These are phyloP conservation scores for Papilio xuthus DNA, from an alignment of 1,140 invertebrate genomes.

Conservation along the genomic window DNA sequence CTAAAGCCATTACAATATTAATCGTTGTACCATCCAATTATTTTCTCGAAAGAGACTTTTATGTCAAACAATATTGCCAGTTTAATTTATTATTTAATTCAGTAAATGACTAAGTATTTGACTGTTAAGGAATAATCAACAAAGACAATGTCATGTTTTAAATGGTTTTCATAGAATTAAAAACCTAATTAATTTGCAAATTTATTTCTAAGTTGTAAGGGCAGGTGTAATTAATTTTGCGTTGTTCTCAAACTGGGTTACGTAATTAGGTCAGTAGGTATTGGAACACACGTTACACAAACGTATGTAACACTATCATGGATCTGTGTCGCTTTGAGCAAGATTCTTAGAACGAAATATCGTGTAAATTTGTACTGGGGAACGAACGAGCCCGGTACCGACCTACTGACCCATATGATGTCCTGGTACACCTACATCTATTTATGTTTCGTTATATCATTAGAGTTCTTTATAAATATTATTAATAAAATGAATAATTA, in stretches of 20 bases:
- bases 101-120: neutral
- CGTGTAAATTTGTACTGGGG: conserved; percentile 23
- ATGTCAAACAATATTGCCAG: too few species aligned
- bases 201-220: neutral
- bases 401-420: conserved; percentile 30
- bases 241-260: neutral
- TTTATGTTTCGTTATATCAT: neutral
- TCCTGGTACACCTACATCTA: neutral
- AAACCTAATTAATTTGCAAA: conserved; percentile 2
- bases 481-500: neutral
- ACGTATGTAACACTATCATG: conserved; percentile 1
- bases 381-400: conserved; percentile 2
- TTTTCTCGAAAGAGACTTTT: too few species aligned
- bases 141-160: neutral
- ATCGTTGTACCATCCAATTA: too few species aligned
- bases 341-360: conserved; percentile 8
- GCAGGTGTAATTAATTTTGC: neutral
- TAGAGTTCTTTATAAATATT: neutral
- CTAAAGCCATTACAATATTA: too few species aligned
- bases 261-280: conserved; percentile 14
- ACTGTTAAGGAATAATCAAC: neutral
- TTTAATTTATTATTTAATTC: too few species aligned
- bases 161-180: neutral
- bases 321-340: neutral
- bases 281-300: neutral